phyloP scores from a whole-genome alignment of 2,113 vertebrate genomes.

The Mobula birostris region DNA sequence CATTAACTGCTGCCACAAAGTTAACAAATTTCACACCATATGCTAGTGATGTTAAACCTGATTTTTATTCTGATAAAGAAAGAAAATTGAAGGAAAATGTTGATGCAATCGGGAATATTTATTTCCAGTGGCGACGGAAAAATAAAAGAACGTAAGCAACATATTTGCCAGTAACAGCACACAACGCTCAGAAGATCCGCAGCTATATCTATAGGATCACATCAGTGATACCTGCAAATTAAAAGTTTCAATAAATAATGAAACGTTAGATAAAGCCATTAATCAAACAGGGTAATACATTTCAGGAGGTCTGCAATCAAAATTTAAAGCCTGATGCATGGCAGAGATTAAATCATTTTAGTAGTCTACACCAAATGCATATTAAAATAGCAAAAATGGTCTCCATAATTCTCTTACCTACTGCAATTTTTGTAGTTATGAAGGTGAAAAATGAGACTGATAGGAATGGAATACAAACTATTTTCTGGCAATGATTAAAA shows the following conservation, averaged over 20 bases:
- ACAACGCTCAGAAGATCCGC: background rate
- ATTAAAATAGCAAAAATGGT: background rate
- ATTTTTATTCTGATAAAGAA: too few species aligned
- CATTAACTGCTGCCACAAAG: too few species aligned
- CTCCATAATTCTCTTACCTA: background rate
- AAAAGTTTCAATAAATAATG: background rate
- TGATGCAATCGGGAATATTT: background rate
- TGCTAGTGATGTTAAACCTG: too few species aligned
- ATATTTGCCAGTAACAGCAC: background rate
- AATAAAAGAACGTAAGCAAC: background rate
- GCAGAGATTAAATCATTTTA: constrained; percentile 18
- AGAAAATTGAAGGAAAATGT: background rate
- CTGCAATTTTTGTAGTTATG: background rate
- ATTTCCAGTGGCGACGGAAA: background rate
- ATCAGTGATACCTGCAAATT: background rate
- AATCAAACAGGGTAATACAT: background rate
- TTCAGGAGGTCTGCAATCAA: constrained; percentile 12
- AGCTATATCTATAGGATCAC: background rate
- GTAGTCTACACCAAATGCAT: background rate
- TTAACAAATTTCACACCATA: too few species aligned
- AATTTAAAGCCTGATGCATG: background rate
- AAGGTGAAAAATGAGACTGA: background rate
- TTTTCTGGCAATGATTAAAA: background rate
- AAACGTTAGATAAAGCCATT: background rate
- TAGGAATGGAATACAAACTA: background rate